Base-by-base conservation (phyloP, 2,797 vertebrate genomes). In the Takifugu ocellatus region DNA sequence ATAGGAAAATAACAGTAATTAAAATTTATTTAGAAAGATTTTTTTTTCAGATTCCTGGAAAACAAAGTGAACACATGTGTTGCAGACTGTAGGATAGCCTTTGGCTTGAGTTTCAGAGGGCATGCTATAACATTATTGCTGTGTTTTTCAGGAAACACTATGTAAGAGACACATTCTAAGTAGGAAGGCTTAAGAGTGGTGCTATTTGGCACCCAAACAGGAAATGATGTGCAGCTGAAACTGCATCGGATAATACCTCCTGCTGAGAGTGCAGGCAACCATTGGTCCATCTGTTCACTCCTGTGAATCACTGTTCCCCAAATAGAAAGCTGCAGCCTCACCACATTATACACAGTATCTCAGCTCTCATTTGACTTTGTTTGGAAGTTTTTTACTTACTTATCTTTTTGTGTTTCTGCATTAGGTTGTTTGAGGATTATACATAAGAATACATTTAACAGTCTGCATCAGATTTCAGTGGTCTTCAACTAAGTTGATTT, bases 201-300 rank as follows among this genome's bases (percentile, higher is more conserved):
- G 56, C 70, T 64, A 65, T 61, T 51, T 71, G 81, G 81, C 81
- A 51, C 75, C 77, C 79, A 66, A 70, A 79, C 79, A 85, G 77
- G 74, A 78, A 49, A 45, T 70, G 83, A 80, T 77, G 77, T 77
- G 73, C 73, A 77, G 72, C 74, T 75, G 73, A 78, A 72, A 73
- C 74, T 75, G 78, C 74, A 81, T 84, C 82, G 81, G 73, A 86
- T 79, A 79, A 79, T 46, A 44, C 64, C 77, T 75, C 85, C 84
- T 70, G 76, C 83, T 79, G 81, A 71, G 79, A 72, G 70, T 51
- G 77, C 72, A 81, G 66, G 68, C 77, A 55, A 72, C 74, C 79
- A 76, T 72, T 63, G 79, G 77, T 83, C 85, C 83, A 78, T 87
- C 87, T 88, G 84, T 66, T 81, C 78, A 66, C 83, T 73, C 70